Evolutionary conservation across 2,888 invertebrate genomes (phyloP).

Genomic region (Syritta pipiens): DNA sequence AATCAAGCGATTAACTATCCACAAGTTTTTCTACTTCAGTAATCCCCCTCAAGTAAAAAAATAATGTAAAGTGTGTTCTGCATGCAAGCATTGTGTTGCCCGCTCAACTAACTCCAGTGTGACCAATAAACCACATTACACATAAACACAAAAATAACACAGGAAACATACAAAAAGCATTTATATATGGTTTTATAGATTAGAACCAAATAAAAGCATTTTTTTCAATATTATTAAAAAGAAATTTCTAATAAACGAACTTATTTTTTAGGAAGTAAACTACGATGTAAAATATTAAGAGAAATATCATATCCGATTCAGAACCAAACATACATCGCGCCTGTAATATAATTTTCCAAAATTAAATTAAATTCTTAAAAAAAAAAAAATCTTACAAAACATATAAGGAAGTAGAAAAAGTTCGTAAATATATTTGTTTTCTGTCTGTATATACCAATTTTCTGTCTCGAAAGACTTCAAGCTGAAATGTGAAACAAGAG

Average conservation of each 20-base stretch:
- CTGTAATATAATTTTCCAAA: slow-evolving; percentile 28
- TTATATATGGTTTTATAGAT: no score
- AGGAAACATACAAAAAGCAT: slow-evolving; percentile 13
- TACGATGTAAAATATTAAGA: slow-evolving; percentile 78
- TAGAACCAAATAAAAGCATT: no score
- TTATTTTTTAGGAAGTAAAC: slow-evolving; percentile 76
- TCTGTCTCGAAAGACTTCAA: not conserved
- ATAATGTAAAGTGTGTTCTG: not conserved
- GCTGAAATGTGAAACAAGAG: slow-evolving; percentile 34
- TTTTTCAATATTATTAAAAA: slow-evolving; percentile 2
- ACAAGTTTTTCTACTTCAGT: slow-evolving; percentile 19
- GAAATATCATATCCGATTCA: slow-evolving; percentile 70
- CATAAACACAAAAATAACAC: slow-evolving; percentile 30
- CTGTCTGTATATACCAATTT: slow-evolving; percentile 11
- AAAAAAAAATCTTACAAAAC: not conserved
- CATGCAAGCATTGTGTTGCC: no score
- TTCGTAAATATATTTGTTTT: slow-evolving; percentile 49
- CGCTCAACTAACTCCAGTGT: slow-evolving; percentile 50
- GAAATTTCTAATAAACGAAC: slow-evolving; percentile 36
- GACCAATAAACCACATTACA: slow-evolving; percentile 20
- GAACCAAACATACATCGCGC: slow-evolving; percentile 45
- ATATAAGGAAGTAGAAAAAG: slow-evolving; percentile 45
- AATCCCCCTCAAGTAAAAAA: not conserved
- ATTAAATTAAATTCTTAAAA: slow-evolving; percentile 37
- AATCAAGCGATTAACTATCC: slow-evolving; percentile 63